A percentile compares a stretch with the other conserved stretches of the same genome.
Conservation (phyloP, 2,113 vertebrate species). For the Petrocephalus zakoni region DNA sequence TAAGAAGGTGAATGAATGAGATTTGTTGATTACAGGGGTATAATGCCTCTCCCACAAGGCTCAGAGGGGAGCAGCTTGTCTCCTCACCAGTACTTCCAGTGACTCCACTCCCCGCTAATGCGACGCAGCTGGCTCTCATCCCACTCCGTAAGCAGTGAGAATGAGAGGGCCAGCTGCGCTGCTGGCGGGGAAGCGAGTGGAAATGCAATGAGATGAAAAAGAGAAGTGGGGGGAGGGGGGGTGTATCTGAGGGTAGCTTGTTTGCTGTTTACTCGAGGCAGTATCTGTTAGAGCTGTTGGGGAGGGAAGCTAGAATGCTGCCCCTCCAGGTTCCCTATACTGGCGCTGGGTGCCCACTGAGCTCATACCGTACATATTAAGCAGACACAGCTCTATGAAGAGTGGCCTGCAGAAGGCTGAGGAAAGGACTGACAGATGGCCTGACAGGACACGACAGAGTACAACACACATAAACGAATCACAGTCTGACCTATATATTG, state of each 20-base stretch:
- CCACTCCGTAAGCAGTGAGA: background rate
- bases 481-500: background rate
- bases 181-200: background rate
- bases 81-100: background rate
- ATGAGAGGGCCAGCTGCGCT: background rate
- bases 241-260: background rate
- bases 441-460: background rate
- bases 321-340: background rate
- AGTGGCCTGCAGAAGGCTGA: background rate
- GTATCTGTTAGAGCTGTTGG: background rate
- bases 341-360: background rate
- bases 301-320: background rate
- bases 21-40: slow-evolving; percentile 4
- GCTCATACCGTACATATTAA: background rate
- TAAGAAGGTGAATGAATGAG: background rate
- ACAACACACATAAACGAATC: background rate
- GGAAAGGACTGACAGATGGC: background rate
- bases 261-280: slow-evolving; percentile 7
- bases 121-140: background rate
- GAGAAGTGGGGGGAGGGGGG: background rate
- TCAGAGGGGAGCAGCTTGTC: background rate
- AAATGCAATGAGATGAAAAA: background rate
- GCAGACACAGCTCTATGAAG: background rate
- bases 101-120: background rate
- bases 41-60: background rate